These are phyloP conservation scores for Megaustenia siamemsis DNA, from an alignment of 2,888 invertebrate species.

Conservation along the genomic window DNA sequence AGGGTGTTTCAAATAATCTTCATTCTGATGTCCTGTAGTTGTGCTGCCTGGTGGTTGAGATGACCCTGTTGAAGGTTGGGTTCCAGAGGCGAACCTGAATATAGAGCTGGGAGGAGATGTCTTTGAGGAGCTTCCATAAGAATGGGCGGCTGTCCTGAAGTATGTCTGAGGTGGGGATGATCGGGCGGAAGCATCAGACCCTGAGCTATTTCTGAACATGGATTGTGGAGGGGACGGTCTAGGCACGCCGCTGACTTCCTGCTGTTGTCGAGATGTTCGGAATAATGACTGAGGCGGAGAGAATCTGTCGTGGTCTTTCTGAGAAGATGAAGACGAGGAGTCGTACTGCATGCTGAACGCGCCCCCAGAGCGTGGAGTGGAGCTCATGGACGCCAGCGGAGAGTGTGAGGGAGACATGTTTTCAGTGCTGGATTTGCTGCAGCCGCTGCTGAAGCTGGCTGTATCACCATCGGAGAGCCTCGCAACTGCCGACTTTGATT, in stretches of 20 bases:
- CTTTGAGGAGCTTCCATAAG: slow-evolving; percentile 10
- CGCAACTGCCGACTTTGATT: slow-evolving; percentile 41
- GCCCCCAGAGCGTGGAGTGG: slow-evolving; percentile 46
- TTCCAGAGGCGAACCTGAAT: slow-evolving; percentile 8
- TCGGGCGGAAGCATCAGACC: slow-evolving; percentile 41
- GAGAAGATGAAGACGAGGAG: slow-evolving; percentile 36
- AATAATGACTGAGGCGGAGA: slow-evolving; percentile 44
- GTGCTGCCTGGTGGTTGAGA: neutral
- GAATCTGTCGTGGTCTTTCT: slow-evolving; percentile 38
- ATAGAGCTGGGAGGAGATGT: slow-evolving; percentile 46
- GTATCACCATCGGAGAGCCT: slow-evolving; percentile 55
- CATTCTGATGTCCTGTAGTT: neutral
- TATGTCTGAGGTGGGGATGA: slow-evolving; percentile 45
- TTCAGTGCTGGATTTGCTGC: slow-evolving; percentile 52
- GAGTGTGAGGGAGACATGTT: slow-evolving; percentile 47
- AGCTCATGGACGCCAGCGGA: slow-evolving; percentile 45
- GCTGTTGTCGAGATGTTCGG: slow-evolving; percentile 26
- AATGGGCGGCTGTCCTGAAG: slow-evolving; percentile 18
- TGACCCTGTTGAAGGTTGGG: neutral
- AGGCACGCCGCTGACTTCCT: neutral
- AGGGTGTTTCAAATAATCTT: slow-evolving; percentile 20
- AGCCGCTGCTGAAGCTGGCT: slow-evolving; percentile 52
- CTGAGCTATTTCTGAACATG: slow-evolving; percentile 49
- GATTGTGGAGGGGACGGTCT: slow-evolving; percentile 40
- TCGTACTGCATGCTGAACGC: slow-evolving; percentile 34